Evolutionary conservation across 2,888 invertebrate species (phyloP).

Genomic region (Hypselothyrea guttata): DNA sequence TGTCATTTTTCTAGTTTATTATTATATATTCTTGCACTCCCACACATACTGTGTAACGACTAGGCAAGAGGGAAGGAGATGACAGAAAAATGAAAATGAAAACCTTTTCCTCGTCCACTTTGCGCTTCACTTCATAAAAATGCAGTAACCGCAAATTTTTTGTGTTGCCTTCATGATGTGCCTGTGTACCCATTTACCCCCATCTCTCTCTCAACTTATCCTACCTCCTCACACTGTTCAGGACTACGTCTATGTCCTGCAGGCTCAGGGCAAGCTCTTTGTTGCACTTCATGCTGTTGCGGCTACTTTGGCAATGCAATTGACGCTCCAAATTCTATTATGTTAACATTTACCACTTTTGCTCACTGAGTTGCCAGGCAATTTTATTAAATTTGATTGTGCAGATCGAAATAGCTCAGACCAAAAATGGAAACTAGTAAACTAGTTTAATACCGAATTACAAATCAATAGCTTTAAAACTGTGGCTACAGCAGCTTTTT

Average conservation of each 20-base stretch:
- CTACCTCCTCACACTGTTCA: constrained; percentile 1
- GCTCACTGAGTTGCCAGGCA: constrained; percentile 39
- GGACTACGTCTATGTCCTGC: constrained; percentile 40
- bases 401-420: constrained; percentile 12
- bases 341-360: constrained; percentile 43
- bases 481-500: too few relatives aligned
- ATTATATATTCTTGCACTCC: constrained; percentile 60
- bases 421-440: too few relatives aligned
- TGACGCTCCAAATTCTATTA: constrained; percentile 65
- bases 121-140: constrained; percentile 58
- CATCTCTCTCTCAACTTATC: neutral
- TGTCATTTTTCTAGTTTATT: constrained; percentile 70
- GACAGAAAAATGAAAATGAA: constrained; percentile 4
- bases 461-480: too few relatives aligned
- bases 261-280: constrained; percentile 47
- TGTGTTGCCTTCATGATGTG: constrained; percentile 48
- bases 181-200: constrained; percentile 10
- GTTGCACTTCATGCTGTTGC: constrained; percentile 47
- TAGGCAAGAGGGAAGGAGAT: neutral
- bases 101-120: constrained; percentile 44
- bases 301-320: constrained; percentile 66
- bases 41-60: constrained; percentile 22
- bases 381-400: constrained; percentile 61
- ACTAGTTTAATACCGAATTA: too few relatives aligned
- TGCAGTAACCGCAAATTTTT: constrained; percentile 66